These are phyloP conservation scores for Xenopus laevis DNA, from an alignment of 2,113 vertebrate species.

Conservation along the genomic window DNA sequence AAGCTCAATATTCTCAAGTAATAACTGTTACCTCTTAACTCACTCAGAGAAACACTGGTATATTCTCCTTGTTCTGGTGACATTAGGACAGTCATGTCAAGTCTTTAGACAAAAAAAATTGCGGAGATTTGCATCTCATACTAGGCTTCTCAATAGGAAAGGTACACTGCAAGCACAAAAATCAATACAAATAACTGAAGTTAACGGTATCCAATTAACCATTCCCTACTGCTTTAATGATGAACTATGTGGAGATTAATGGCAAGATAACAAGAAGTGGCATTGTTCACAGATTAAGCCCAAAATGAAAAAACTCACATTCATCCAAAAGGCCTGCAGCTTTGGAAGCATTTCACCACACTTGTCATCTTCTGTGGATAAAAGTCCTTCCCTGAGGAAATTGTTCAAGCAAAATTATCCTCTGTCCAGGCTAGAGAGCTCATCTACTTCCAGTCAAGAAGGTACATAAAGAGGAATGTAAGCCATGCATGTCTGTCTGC, in stretches of 20 bases:
- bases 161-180: no score
- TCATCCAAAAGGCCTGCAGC: constrained; percentile 43
- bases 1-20: no score
- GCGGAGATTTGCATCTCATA: no score
- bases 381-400: constrained; percentile 53
- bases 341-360: constrained; percentile 54
- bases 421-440: constrained; percentile 50
- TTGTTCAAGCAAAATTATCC: constrained; percentile 58
- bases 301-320: constrained; percentile 17
- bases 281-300: constrained; percentile 40
- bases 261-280: constrained; percentile 20
- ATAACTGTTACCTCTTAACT: no score
- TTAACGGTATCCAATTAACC: no score
- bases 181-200: no score
- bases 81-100: no score
- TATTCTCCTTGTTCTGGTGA: no score
- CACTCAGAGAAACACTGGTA: no score
- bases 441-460: constrained; percentile 55
- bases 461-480: constrained; percentile 48
- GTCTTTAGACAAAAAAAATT: no score
- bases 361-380: constrained; percentile 55
- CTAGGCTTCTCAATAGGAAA: no score
- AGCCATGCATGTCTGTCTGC: constrained; percentile 54
- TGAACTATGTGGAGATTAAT: constrained; percentile 29
- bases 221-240: constrained; percentile 31